Base-by-base conservation (phyloP, 92 coral and sea anemone genomes). In the Actinostola sp. region DNA sequence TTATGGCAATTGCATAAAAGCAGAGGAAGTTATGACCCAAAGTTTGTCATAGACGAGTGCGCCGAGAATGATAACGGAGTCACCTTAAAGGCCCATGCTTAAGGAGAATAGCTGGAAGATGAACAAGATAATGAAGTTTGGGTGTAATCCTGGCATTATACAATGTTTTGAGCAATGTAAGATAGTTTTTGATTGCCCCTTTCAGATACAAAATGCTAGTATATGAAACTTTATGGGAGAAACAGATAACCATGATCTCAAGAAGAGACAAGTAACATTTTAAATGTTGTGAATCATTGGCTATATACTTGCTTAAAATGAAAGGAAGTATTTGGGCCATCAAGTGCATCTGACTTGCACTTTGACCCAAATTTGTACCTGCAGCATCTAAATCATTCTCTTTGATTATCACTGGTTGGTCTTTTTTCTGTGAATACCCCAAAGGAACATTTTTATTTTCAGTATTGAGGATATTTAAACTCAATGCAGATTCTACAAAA, bases 81-180 rank as follows among this genome's bases (percentile, higher is more conserved):
- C n/a, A n/a, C n/a, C n/a, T n/a, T n/a, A 77, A 55, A 6, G 88
- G 88, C 14, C 83, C 84, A 56, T 69, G 77, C 32, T 55, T 83
- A 33, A 83, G 63, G 33, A 70, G 67, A n/a, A 58, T 38, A 30
- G 88, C 60, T 0, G 88, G 83, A 12, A 83, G 29, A 34, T 75
- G 87, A 59, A 82, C 34, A n/a, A 82, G 42, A 8, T 75, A 82
- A 30, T 75, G 82, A 10, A 8, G 79, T 59, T 71, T 80, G 3
- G 85, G 80, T 10, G 52, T 80, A 6, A 80, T 80, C 4, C 35
- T 65, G 20, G 39, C 75, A 36, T 73, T 32, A 50, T 53, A 73
- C 19, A 72, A 21, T n/a, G 16, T 26, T 71, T 73, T 73, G 31
- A 73, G 73, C 10, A 11, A 29, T 13, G 17, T 14, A 16, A 71